A percentile compares a stretch with the other conserved stretches of the same genome.
Conservation (phyloP, 2,797 vertebrate species). For the Poecilia gillii region DNA sequence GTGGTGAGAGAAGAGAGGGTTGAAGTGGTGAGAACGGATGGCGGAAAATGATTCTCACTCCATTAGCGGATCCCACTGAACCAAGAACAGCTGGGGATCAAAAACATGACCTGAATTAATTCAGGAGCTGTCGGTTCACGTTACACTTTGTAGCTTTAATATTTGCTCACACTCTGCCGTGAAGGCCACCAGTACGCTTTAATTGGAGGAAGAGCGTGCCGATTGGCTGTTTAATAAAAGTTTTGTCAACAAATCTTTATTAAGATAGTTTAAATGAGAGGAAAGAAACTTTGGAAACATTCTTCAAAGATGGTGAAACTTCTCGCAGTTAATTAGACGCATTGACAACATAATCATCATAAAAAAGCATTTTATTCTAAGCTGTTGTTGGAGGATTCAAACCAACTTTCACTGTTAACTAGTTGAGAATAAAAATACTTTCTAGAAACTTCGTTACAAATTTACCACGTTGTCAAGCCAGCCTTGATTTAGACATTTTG, state of each 20-base stretch:
- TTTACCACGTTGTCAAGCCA: neutral
- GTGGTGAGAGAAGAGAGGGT: constrained; percentile 17
- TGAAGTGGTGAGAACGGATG: constrained; percentile 35
- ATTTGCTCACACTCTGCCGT: neutral
- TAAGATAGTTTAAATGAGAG: neutral
- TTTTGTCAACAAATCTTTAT: neutral
- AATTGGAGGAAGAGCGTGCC: neutral
- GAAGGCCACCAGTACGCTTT: neutral
- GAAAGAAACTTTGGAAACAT: neutral
- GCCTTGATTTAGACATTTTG: neutral
- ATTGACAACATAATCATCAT: neutral
- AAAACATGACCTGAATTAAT: neutral
- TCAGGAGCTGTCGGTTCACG: neutral
- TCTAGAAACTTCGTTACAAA: neutral
- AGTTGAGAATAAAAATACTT: neutral
- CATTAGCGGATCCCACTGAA: constrained; percentile 37
- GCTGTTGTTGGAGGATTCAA: neutral
- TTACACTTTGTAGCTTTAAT: constrained; percentile 5
- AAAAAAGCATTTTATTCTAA: neutral
- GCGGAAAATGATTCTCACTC: constrained; percentile 26
- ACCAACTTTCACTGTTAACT: neutral
- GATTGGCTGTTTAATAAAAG: neutral
- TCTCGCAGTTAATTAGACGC: neutral
- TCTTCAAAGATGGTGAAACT: neutral
- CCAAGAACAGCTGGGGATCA: neutral